These are phyloP conservation scores for Coccyzus lansbergi DNA, from an alignment of 2,797 vertebrate genomes.

Conservation along the genomic window DNA sequence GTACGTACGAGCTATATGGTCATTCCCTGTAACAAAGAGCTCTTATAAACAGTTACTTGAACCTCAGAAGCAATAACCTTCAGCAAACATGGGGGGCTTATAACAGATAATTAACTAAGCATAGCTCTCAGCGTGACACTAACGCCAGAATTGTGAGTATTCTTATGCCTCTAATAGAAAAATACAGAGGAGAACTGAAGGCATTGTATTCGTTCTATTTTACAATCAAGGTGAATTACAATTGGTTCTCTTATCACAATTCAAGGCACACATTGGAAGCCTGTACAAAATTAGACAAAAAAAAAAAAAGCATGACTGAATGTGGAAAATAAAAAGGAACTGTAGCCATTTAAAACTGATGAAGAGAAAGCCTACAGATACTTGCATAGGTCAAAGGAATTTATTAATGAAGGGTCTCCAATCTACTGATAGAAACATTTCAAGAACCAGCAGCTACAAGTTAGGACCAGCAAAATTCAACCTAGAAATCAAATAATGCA, in stretches of 20 bases:
- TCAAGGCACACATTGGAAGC: slow-evolving; percentile 22
- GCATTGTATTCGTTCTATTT: slow-evolving; percentile 39
- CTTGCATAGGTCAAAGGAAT: slow-evolving; percentile 10
- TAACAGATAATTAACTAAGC: slow-evolving; percentile 46
- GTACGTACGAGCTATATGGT: background rate
- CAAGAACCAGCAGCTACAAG: background rate
- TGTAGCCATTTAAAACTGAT: background rate
- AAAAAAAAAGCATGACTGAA: slow-evolving; percentile 30
- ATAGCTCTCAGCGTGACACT: slow-evolving; percentile 1
- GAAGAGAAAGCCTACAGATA: slow-evolving; percentile 26
- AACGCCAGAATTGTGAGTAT: slow-evolving; percentile 30
- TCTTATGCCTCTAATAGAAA: slow-evolving; percentile 29
- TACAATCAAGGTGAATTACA: background rate
- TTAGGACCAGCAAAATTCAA: slow-evolving; percentile 10
- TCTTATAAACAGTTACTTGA: slow-evolving; percentile 35
- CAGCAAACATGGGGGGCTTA: background rate
- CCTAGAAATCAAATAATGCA: background rate
- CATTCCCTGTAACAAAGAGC: slow-evolving; percentile 2
- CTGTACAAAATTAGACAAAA: slow-evolving; percentile 26
- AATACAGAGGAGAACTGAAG: slow-evolving; percentile 47
- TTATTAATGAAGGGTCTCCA: slow-evolving; percentile 31
- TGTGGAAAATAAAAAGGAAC: slow-evolving; percentile 42
- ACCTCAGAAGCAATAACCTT: slow-evolving; percentile 48
- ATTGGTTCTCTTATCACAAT: slow-evolving; percentile 44
- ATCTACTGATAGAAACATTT: slow-evolving; percentile 1